Percentiles rank a stretch among this genome's conserved stretches.
phyloP scores from a whole-genome alignment of 2,888 invertebrate genomes.

The Pyrrhia umbra region DNA sequence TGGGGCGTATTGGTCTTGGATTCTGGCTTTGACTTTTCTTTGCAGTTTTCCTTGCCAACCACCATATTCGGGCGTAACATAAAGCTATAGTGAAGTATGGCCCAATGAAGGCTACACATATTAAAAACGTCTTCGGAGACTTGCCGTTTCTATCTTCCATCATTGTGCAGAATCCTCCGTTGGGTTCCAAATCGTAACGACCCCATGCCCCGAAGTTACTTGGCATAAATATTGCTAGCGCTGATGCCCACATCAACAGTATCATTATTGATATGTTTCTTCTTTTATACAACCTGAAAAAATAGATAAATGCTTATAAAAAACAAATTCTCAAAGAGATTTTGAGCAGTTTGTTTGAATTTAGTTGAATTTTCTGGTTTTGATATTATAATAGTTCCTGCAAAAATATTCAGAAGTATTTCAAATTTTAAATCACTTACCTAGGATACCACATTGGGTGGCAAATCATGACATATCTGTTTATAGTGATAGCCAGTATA shows the following conservation, averaged over 20 bases:
- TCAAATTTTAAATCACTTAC: constrained; percentile 83
- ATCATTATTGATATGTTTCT: constrained; percentile 93
- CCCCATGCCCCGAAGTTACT: constrained; percentile 95
- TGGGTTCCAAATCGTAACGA: constrained; percentile 93
- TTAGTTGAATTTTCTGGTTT: neutral
- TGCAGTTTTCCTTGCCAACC: constrained; percentile 93
- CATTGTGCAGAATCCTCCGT: constrained; percentile 95
- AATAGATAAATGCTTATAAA: neutral
- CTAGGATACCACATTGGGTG: constrained; percentile 94
- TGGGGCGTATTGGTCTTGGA: constrained; percentile 63
- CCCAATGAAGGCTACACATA: constrained; percentile 94
- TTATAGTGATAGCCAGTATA: constrained; percentile 95
- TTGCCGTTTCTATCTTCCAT: constrained; percentile 91
- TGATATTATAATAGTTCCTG: neutral
- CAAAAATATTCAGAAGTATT: neutral
- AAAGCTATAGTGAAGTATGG: constrained; percentile 95
- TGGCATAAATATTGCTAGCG: constrained; percentile 92
- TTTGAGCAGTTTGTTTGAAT: neutral
- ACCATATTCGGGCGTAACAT: constrained; percentile 95
- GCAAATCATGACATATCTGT: constrained; percentile 95
- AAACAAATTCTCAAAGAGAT: neutral
- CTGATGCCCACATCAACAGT: constrained; percentile 92
- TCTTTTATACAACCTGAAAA: constrained; percentile 92
- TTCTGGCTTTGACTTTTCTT: constrained; percentile 84
- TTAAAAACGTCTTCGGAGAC: constrained; percentile 92